Percentiles rank a stretch among this genome's conserved stretches.
Evolutionary conservation across 2,797 vertebrate genomes (phyloP).

Genomic region (Numenius phaeopus): DNA sequence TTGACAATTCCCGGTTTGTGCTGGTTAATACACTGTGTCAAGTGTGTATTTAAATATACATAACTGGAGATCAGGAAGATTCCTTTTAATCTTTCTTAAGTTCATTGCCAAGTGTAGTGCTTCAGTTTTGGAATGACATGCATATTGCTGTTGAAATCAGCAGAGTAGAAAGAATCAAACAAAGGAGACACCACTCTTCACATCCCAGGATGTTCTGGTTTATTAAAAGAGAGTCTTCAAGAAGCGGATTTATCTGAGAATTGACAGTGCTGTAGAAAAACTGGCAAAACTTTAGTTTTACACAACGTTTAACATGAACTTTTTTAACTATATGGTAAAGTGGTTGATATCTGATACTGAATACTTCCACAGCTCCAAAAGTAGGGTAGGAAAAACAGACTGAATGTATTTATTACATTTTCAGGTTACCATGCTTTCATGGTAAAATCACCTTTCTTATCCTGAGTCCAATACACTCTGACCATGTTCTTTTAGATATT

Average conservation of each 20-base stretch:
- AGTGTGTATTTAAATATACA: not conserved
- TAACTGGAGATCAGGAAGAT: constrained; percentile 14
- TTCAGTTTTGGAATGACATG: not conserved
- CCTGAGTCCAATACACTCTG: not conserved
- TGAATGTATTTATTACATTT: constrained; percentile 35
- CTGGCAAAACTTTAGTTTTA: not conserved
- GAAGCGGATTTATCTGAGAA: not conserved
- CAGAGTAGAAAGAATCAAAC: not conserved
- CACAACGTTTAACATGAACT: not conserved
- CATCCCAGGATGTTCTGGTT: not conserved
- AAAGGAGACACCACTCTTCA: not conserved
- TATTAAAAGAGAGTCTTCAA: not conserved
- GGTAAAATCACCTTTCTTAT: not conserved
- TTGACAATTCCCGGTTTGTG: not conserved
- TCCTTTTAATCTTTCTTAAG: not conserved
- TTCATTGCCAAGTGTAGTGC: not conserved
- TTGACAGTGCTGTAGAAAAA: not conserved
- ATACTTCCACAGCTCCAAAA: not conserved
- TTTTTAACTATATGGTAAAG: not conserved
- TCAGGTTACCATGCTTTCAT: not conserved
- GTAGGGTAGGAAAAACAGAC: constrained; percentile 11
- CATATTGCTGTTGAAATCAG: not conserved
- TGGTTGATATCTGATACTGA: not conserved
- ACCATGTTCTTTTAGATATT: not conserved
- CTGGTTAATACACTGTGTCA: not conserved